Evolutionary conservation across 2,888 invertebrate genomes (phyloP), one percentile per base, ranked within the genome.

Genomic region (Sarcophaga rosellei): DNA sequence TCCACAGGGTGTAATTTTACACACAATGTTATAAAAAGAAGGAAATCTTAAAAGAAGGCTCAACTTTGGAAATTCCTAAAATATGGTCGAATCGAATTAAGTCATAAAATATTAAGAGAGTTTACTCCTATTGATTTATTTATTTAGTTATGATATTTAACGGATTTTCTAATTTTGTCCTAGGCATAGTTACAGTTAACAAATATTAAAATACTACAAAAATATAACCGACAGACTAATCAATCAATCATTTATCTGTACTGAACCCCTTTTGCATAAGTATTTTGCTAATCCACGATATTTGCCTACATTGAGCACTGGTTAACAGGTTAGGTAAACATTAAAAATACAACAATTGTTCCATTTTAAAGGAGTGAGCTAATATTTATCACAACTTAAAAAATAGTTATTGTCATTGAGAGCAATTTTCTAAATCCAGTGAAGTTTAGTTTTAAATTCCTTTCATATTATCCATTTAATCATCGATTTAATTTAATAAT

Each of bases 1-100:
- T 81, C 81, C 81, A 76, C 76, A 57, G 81, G 81, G 81, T 81
- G 76, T 81, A 81, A 76, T 81, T 81, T 81, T 80, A 62, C 62
- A 53, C 47, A 76, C 73, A 74, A 80, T 69, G 47, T 69, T 61
- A 69, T 73, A 66, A 61, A 65, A 47, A 53, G 45, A 15, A 62
- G 53, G 44, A 74, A 73, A n/a, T 44, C 53, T 35, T 44, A 66
- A 47, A 74, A 62, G 44, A 65, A 25, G 45, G 70, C 59, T 44
- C 12, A 66, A 65, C 70, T 70, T 63, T 20, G 10, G 21, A 53
- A 53, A 78, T 63, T 23, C 6, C 15, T 45, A 61, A 35, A 72
- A 73, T 65, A 21, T 72, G 35, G 21, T 47, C 4, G 53, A 75
- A 57, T 15, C 57, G 25, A 47, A 53, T 35, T n/a, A 61, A n/a